These are phyloP conservation scores for Hyperopisus bebe DNA, from an alignment of 2,113 vertebrate species.

Conservation along the genomic window DNA sequence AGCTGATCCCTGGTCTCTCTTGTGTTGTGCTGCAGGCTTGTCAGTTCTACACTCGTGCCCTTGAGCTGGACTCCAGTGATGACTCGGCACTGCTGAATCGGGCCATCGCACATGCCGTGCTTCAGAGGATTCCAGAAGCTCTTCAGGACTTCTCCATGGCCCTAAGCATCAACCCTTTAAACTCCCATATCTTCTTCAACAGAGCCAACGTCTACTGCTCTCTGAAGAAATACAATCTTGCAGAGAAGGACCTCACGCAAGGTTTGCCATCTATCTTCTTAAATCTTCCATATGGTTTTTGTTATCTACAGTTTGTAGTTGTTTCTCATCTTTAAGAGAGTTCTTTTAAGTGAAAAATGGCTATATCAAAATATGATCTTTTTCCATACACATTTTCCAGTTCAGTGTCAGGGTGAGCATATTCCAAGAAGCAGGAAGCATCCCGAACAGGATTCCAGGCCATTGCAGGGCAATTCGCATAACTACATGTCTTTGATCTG, in stretches of 20 bases:
- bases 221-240: slow-evolving; percentile 57
- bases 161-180: slow-evolving; percentile 50
- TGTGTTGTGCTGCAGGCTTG: slow-evolving; percentile 49
- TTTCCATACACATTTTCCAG: background rate
- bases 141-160: slow-evolving; percentile 60
- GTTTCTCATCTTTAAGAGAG: background rate
- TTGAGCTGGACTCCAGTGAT: slow-evolving; percentile 57
- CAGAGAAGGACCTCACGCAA: slow-evolving; percentile 57
- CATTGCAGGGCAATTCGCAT: background rate
- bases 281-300: background rate
- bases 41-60: slow-evolving; percentile 59
- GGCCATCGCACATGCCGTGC: slow-evolving; percentile 56
- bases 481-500: background rate
- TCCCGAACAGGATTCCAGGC: background rate
- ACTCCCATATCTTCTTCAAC: slow-evolving; percentile 59
- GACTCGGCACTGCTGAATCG: slow-evolving; percentile 60
- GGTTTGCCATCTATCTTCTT: slow-evolving; percentile 38
- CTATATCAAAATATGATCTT: background rate
- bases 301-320: background rate
- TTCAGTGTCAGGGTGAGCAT: background rate
- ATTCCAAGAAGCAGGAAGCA: background rate
- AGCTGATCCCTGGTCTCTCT: background rate
- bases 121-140: slow-evolving; percentile 58
- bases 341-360: background rate
- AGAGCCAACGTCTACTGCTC: slow-evolving; percentile 53